Conservation (phyloP, 2,888 invertebrate species). For the Leptinotarsa rubiginosa region DNA sequence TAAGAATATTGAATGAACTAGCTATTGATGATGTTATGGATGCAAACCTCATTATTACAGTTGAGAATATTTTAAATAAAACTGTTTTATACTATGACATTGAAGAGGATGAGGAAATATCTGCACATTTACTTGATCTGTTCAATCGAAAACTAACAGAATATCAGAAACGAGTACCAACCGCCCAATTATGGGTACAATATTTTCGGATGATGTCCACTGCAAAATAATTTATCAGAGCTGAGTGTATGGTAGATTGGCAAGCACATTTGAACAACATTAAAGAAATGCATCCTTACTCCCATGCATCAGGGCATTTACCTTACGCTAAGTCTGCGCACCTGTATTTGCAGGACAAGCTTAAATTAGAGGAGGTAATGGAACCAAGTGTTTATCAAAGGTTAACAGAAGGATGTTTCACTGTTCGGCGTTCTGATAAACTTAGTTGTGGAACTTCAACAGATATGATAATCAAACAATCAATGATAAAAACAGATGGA, state of each 20-base stretch:
- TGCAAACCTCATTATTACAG: too few species aligned
- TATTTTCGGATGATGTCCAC: not conserved
- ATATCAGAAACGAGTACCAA: not conserved
- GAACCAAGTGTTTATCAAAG: conserved; percentile 50
- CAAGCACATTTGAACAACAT: conserved; percentile 58
- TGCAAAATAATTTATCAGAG: not conserved
- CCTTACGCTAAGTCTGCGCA: conserved; percentile 53
- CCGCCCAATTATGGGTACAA: too few species aligned
- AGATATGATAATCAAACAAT: conserved; percentile 57
- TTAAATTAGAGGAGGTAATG: conserved; percentile 34
- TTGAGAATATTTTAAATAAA: too few species aligned
- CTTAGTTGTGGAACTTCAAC: conserved; percentile 60
- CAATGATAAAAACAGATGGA: not conserved
- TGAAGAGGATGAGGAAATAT: too few species aligned
- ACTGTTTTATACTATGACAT: too few species aligned
- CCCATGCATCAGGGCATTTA: conserved; percentile 52
- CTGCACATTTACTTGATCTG: too few species aligned
- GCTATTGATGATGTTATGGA: too few species aligned
- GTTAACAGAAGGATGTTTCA: conserved; percentile 58
- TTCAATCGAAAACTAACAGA: not conserved
- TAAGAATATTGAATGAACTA: too few species aligned
- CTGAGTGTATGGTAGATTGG: conserved; percentile 56
- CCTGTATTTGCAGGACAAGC: conserved; percentile 51
- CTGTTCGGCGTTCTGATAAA: conserved; percentile 60
- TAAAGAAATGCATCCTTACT: conserved; percentile 60